These are phyloP conservation scores for Tipula unca DNA, from an alignment of 2,888 invertebrate genomes.

Conservation along the genomic window DNA sequence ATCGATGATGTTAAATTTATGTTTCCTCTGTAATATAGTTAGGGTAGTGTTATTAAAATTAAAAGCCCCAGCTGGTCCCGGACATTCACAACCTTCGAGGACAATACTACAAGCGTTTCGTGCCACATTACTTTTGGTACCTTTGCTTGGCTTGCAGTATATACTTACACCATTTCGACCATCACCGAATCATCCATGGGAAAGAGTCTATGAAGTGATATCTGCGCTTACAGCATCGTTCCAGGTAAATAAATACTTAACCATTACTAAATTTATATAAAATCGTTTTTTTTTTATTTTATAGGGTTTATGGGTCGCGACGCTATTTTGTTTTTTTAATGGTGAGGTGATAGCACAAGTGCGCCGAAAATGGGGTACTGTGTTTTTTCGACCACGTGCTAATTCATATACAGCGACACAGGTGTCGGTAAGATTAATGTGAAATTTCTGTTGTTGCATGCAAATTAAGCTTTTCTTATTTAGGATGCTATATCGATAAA, in stretches of 20 bases:
- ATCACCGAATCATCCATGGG: slow-evolving; percentile 59
- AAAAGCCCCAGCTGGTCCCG: slow-evolving; percentile 58
- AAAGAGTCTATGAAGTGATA: slow-evolving; percentile 71
- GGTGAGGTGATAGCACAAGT: slow-evolving; percentile 88
- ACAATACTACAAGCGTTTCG: slow-evolving; percentile 70
- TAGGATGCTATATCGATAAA: not conserved
- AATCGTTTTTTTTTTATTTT: not conserved
- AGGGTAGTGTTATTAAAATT: slow-evolving; percentile 77
- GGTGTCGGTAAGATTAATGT: slow-evolving; percentile 64
- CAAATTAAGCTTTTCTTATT: not conserved
- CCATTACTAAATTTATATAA: too few relatives aligned
- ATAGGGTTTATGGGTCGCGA: slow-evolving; percentile 84
- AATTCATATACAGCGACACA: slow-evolving; percentile 81
- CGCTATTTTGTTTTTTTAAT: slow-evolving; percentile 89
- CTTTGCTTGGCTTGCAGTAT: slow-evolving; percentile 84
- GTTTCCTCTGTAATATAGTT: slow-evolving; percentile 84
- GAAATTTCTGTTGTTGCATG: not conserved
- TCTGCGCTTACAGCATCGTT: slow-evolving; percentile 82
- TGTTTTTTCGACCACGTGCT: slow-evolving; percentile 66
- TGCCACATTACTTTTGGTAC: slow-evolving; percentile 83
- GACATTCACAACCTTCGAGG: slow-evolving; percentile 54
- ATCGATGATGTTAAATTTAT: slow-evolving; percentile 71
- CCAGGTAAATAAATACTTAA: slow-evolving; percentile 54
- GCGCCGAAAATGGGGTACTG: slow-evolving; percentile 68
- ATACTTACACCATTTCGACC: slow-evolving; percentile 80